These are phyloP conservation scores for Sisyra nigra DNA, from an alignment of 2,888 invertebrate genomes.

Conservation along the genomic window DNA sequence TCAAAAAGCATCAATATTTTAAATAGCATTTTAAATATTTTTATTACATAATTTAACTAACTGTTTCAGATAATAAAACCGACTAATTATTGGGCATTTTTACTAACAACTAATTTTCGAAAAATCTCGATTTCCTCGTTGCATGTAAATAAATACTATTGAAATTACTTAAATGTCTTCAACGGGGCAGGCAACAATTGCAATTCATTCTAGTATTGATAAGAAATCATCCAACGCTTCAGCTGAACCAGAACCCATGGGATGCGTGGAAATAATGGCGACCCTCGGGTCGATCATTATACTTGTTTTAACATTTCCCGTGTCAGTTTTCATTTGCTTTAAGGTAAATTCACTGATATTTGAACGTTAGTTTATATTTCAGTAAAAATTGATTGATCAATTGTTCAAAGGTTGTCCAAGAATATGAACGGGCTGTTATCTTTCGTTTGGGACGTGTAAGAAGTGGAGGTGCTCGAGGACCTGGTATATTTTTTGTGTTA, in stretches of 20 bases:
- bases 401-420: constrained; percentile 52
- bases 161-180: neutral
- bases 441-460: constrained; percentile 69
- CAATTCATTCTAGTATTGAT: constrained; percentile 2
- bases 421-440: constrained; percentile 78
- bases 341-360: constrained; percentile 35
- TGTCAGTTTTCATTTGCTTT: constrained; percentile 71
- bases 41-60: neutral
- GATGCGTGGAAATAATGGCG: constrained; percentile 57
- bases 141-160: neutral
- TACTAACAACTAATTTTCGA: constrained; percentile 32
- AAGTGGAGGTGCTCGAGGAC: constrained; percentile 62
- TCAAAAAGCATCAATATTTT: neutral
- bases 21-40: neutral
- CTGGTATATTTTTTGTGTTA: constrained; percentile 86
- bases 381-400: neutral
- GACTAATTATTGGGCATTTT: constrained; percentile 19
- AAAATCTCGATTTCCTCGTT: neutral
- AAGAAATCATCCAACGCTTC: constrained; percentile 18
- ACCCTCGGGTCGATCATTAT: constrained; percentile 54
- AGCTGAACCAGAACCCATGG: constrained; percentile 50
- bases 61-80: neutral
- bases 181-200: too few species aligned
- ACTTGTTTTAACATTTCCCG: constrained; percentile 61
- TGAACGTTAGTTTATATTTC: constrained; percentile 5